A percentile compares a stretch with the other conserved stretches of the same genome.
These are phyloP conservation scores for Geophilus truncorum DNA, from an alignment of 2,888 invertebrate species.

Conservation along the genomic window DNA sequence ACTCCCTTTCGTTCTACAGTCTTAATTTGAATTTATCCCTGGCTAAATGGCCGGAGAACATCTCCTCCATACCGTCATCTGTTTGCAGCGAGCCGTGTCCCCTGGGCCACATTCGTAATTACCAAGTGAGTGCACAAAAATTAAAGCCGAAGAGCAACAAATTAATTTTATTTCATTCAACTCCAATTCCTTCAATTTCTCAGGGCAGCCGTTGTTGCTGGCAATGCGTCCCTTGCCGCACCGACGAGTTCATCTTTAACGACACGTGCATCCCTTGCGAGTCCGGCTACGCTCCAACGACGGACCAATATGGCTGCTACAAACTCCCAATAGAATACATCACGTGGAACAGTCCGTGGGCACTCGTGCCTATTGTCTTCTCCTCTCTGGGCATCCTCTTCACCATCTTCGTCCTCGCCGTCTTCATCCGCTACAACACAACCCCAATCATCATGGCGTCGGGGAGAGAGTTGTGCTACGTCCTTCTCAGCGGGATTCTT, in stretches of 20 bases:
- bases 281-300: slow-evolving; percentile 55
- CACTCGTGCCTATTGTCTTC: slow-evolving; percentile 59
- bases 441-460: slow-evolving; percentile 74
- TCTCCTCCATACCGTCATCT: slow-evolving; percentile 48
- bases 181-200: not conserved
- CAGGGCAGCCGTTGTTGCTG: slow-evolving; percentile 58
- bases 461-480: slow-evolving; percentile 70
- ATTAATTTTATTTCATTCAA: not conserved
- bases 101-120: slow-evolving; percentile 57
- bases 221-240: slow-evolving; percentile 63
- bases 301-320: slow-evolving; percentile 54
- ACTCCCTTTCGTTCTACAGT: not conserved
- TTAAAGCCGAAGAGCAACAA: not conserved
- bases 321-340: slow-evolving; percentile 58
- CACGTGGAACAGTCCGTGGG: slow-evolving; percentile 62
- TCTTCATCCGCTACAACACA: slow-evolving; percentile 59
- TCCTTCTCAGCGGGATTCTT: slow-evolving; percentile 64
- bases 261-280: slow-evolving; percentile 58
- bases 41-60: slow-evolving; percentile 1
- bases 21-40: not conserved
- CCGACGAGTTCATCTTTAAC: slow-evolving; percentile 59
- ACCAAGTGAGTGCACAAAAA: slow-evolving; percentile 49
- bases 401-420: slow-evolving; percentile 59
- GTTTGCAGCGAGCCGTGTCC: slow-evolving; percentile 62
- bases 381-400: slow-evolving; percentile 59